These are phyloP conservation scores for Cataglyphis albicans DNA, from an alignment of 2,888 invertebrate species.

Conservation along the genomic window DNA sequence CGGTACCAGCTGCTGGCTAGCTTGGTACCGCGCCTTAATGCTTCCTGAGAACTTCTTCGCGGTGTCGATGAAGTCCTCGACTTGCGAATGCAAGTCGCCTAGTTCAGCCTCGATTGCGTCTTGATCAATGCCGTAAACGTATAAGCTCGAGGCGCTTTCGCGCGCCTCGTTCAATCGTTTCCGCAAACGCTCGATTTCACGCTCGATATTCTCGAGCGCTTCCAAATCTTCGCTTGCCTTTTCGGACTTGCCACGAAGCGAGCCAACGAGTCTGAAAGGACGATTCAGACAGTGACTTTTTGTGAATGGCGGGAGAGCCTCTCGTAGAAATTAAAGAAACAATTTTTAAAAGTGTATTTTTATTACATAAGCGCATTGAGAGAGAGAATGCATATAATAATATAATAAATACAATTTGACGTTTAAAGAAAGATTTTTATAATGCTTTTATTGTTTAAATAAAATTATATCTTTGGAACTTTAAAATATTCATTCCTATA, in stretches of 20 bases:
- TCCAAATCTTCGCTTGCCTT: conserved; percentile 92
- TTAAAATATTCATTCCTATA: neutral
- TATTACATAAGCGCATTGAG: neutral
- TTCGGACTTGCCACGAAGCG: conserved; percentile 91
- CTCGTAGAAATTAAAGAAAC: neutral
- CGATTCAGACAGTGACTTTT: conserved; percentile 34
- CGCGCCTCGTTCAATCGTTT: conserved; percentile 89
- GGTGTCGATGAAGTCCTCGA: conserved; percentile 79
- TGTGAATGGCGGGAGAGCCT: neutral
- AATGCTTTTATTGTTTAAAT: neutral
- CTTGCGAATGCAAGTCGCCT: conserved; percentile 86
- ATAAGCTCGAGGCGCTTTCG: conserved; percentile 86
- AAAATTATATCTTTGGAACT: neutral
- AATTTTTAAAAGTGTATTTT: neutral
- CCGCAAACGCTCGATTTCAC: conserved; percentile 90
- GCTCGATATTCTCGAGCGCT: conserved; percentile 91
- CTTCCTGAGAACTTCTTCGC: conserved; percentile 83
- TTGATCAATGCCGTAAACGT: conserved; percentile 93
- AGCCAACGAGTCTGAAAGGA: conserved; percentile 91
- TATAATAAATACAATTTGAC: neutral
- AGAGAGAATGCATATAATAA: neutral
- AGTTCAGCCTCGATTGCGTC: conserved; percentile 89
- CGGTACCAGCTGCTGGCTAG: conserved; percentile 87
- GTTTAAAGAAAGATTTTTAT: conserved; percentile 35
- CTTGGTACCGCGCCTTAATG: conserved; percentile 86